Base-by-base conservation (phyloP, 2,797 vertebrate genomes). In the Pteropus rufus region DNA sequence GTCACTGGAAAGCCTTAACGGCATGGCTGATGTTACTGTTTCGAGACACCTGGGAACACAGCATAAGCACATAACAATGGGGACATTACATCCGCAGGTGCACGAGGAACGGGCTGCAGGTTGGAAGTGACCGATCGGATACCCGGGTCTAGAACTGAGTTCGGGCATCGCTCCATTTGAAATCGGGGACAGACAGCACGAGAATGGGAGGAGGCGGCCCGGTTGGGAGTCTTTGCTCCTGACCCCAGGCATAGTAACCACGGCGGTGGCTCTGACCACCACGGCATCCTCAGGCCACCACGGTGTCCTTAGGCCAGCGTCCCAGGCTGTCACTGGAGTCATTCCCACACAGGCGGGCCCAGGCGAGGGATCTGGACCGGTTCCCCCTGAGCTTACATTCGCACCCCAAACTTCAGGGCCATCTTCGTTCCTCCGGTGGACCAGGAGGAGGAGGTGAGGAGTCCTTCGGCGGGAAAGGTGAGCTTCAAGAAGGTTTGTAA, bases 201-300 rank as follows among this genome's bases (percentile, higher is more conserved):
- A 76, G 39, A 58, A 26, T 49, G 9, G 58, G 16, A 23, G 46
- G 15, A 34, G 65, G 49, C 19, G 21, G 69, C 10, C n/a, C 11
- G 19, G 24, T 0, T 10, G 64, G 58, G 65, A 34, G 11, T 7
- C 9, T 44, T 36, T 23, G 64, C 11, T 26, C 10, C 75, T 3
- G 9, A 12, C 80, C 6, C 41, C 46, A n/a, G 54, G 2, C 26
- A 60, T 10, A 1, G 72, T 14, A 3, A 15, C 49, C 46, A 49
- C 3, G 2, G 9, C 10, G 44, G 21, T 1, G 34, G 31, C 49
- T 41, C 58, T 79, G 58, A 49, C 24, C 21, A 18, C n/a, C 7
- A 0, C 0, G 0, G n/a, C 11, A 16, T 15, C 44, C 4, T 14
- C 1, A 0, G n/a, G 49, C n/a, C 10, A 24, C 36, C 36, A 0